phyloP scores from a whole-genome alignment of 2,797 vertebrate genomes.

The Enteromius afrohamiltoni region DNA sequence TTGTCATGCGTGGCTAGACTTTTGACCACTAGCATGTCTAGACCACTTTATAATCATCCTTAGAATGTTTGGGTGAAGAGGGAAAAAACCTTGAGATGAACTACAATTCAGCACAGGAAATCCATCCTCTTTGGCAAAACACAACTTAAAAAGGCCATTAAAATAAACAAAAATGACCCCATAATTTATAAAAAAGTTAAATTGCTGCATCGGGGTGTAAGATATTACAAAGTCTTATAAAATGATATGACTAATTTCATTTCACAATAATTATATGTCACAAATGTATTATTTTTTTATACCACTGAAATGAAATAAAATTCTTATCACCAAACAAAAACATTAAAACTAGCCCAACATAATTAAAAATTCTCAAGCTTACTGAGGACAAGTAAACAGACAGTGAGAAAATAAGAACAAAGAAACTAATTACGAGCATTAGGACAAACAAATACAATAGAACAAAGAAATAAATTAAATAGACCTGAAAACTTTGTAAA shows the following conservation, averaged over 20 bases:
- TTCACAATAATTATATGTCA: background rate
- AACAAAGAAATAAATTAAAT: background rate
- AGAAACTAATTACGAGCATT: background rate
- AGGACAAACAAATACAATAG: background rate
- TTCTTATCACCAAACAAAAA: background rate
- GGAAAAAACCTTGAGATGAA: background rate
- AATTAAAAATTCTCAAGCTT: background rate
- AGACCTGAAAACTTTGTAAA: background rate
- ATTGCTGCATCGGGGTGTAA: background rate
- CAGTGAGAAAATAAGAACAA: background rate
- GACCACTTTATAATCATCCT: background rate
- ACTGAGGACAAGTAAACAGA: background rate
- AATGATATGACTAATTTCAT: background rate
- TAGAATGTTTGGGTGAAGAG: background rate
- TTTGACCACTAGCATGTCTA: background rate
- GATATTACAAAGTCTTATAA: background rate
- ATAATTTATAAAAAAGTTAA: background rate
- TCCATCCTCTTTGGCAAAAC: background rate
- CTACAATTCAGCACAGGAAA: background rate
- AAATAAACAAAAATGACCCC: background rate
- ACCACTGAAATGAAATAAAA: background rate
- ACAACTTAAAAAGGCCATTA: background rate
- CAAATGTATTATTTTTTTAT: background rate
- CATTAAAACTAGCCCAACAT: background rate
- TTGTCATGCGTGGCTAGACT: background rate